Conservation (phyloP, 2,797 vertebrate species). For the Melanotaenia parkinsoni region DNA sequence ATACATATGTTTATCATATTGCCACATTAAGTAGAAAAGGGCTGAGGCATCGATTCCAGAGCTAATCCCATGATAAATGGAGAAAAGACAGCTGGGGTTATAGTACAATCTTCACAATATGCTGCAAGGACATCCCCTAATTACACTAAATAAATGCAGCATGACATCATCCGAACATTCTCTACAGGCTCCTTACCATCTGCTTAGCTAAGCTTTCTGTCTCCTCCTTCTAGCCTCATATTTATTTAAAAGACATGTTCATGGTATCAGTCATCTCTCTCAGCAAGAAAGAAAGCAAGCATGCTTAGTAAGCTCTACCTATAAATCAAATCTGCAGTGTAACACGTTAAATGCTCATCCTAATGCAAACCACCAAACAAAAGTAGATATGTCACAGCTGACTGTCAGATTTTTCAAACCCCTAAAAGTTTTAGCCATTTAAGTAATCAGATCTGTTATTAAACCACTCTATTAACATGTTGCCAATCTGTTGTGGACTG, state of each 20-base stretch:
- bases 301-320: neutral
- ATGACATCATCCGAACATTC: neutral
- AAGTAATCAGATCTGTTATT: constrained; percentile 32
- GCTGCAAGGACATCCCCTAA: neutral
- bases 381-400: neutral
- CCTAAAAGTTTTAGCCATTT: constrained; percentile 22
- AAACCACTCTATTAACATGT: constrained; percentile 47
- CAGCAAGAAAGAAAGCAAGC: neutral
- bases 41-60: neutral
- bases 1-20: neutral
- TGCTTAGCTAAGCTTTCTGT: constrained; percentile 4
- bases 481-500: constrained; percentile 39
- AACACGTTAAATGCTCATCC: constrained; percentile 9
- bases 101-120: neutral
- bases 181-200: neutral
- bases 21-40: neutral
- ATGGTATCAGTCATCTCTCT: neutral
- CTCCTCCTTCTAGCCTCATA: neutral
- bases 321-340: constrained; percentile 7
- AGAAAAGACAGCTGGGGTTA: neutral
- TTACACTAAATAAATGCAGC: neutral
- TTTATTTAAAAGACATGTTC: neutral
- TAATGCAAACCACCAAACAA: constrained; percentile 14
- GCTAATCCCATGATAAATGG: neutral
- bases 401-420: constrained; percentile 21